phyloP scores from a whole-genome alignment of 2,797 vertebrate genomes.

The Delichon dasypus region DNA sequence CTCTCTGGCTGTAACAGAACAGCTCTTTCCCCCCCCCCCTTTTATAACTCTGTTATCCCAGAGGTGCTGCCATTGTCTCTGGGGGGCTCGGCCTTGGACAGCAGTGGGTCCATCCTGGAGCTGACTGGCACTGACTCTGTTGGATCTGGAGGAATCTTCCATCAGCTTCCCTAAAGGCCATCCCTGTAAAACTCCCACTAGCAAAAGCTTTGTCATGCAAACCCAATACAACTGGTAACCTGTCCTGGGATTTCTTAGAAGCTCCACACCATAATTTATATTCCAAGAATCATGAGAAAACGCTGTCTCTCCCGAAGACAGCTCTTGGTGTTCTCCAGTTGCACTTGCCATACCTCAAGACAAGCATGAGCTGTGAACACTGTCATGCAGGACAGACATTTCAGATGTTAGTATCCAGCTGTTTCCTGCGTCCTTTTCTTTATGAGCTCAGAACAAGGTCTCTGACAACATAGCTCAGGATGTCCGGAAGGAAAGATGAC shows the following conservation, averaged over 20 bases:
- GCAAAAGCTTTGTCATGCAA: not conserved
- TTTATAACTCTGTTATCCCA: not conserved
- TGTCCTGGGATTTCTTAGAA: not conserved
- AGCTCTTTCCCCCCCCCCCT: not conserved
- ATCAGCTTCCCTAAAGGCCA: not conserved
- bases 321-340: not conserved
- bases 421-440: not conserved
- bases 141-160: not conserved
- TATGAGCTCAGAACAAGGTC: not conserved
- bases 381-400: not conserved
- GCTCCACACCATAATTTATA: not conserved
- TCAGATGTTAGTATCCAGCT: not conserved
- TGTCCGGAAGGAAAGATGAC: not conserved
- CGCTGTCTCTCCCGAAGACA: not conserved
- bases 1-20: not conserved
- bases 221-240: not conserved
- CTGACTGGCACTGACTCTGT: not conserved
- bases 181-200: not conserved
- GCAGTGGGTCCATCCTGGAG: not conserved
- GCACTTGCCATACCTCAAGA: not conserved
- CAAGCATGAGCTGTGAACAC: not conserved
- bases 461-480: not conserved
- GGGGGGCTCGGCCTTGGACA: not conserved
- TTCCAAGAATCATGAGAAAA: not conserved
- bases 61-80: fast-evolving